Conservation (phyloP, 2,888 invertebrate genomes). For the Nephrotoma flavescens region DNA sequence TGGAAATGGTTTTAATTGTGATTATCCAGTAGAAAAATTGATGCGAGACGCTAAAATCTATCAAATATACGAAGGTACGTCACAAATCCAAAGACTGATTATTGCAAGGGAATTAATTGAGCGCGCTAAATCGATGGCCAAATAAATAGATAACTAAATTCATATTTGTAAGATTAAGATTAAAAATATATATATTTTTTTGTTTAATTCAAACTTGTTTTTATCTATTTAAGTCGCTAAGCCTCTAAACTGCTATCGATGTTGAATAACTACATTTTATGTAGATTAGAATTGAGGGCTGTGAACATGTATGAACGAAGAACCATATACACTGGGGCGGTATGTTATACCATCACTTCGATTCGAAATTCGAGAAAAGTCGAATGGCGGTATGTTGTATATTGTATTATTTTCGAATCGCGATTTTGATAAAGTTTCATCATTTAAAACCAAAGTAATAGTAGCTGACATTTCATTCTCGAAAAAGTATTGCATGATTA, state of each 20-base stretch:
- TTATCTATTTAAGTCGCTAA: neutral
- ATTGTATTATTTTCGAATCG: too few relatives aligned
- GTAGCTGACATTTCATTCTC: too few relatives aligned
- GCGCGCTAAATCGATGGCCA: slow-evolving; percentile 28
- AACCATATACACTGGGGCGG: too few relatives aligned
- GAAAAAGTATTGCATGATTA: too few relatives aligned
- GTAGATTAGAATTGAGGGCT: too few relatives aligned
- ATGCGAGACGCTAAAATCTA: slow-evolving; percentile 95
- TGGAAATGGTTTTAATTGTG: slow-evolving; percentile 82
- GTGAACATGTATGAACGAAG: too few relatives aligned
- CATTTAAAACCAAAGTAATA: too few relatives aligned
- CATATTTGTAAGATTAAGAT: neutral
- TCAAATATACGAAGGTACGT: slow-evolving; percentile 89
- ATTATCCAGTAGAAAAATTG: slow-evolving; percentile 89
- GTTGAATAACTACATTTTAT: too few relatives aligned
- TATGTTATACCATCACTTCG: too few relatives aligned
- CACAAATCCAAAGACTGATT: slow-evolving; percentile 83
- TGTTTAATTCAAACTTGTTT: neutral
- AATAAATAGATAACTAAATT: neutral
- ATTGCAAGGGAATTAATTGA: slow-evolving; percentile 55
- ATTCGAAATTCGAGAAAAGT: too few relatives aligned
- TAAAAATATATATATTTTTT: neutral
- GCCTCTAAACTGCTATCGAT: neutral
- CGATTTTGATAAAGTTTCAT: too few relatives aligned
- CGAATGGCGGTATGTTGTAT: too few relatives aligned